Conservation (phyloP, 1,140 invertebrate species). For the Leptinotarsa texana region DNA sequence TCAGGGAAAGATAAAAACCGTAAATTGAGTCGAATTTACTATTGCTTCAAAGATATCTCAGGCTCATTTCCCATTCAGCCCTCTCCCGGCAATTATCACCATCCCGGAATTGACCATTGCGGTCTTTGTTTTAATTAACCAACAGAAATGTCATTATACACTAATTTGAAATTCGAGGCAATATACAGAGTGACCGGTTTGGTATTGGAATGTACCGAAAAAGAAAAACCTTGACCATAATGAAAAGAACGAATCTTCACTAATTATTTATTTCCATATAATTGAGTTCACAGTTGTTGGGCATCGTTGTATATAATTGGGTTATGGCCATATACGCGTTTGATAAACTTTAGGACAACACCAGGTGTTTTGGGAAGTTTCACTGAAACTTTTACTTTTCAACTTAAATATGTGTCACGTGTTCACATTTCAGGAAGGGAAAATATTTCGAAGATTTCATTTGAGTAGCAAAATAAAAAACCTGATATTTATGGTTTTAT, state of each 20-base stretch:
- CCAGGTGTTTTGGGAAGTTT: too few species aligned
- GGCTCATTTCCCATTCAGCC: conserved; percentile 12
- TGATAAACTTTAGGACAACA: too few species aligned
- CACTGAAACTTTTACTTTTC: too few species aligned
- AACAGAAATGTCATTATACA: conserved; percentile 28
- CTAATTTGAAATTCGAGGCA: conserved; percentile 26
- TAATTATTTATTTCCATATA: not conserved
- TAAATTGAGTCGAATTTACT: conserved; percentile 11
- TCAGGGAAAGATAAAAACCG: too few species aligned
- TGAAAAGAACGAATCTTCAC: not conserved
- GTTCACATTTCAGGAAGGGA: too few species aligned
- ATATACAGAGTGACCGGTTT: conserved; percentile 14
- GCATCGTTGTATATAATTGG: too few species aligned
- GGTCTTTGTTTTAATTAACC: conserved; percentile 26
- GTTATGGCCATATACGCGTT: too few species aligned
- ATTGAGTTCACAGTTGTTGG: too few species aligned
- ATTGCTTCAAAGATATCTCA: not conserved
- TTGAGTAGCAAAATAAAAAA: too few species aligned
- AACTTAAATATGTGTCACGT: too few species aligned
- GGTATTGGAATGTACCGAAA: conserved; percentile 2
- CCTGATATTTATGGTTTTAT: too few species aligned
- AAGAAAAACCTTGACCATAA: not conserved
- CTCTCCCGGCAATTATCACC: conserved; percentile 25
- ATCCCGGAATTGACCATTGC: conserved; percentile 29
- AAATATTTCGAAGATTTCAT: too few species aligned